Conservation (phyloP, 1,140 invertebrate genomes). For the Drosophila gunungcola region DNA sequence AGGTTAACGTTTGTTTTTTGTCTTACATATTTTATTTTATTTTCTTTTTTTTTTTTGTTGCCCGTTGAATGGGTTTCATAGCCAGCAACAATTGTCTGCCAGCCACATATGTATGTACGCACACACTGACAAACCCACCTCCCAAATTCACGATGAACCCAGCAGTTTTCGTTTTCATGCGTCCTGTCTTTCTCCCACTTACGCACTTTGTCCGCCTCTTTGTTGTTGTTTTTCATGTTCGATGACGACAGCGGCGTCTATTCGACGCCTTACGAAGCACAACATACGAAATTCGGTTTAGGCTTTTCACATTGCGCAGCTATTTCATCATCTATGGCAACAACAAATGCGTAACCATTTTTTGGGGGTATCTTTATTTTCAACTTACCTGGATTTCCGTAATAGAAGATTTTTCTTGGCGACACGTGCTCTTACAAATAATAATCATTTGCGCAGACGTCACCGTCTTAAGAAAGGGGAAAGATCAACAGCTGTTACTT, state of each 20-base stretch:
- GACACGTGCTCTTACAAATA: constrained; percentile 32
- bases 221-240: constrained; percentile 17
- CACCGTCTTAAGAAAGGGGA: constrained; percentile 1
- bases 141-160: constrained; percentile 60
- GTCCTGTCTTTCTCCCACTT: constrained; percentile 8
- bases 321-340: constrained; percentile 55
- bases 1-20: constrained; percentile 44
- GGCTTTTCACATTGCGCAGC: constrained; percentile 44
- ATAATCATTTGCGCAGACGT: constrained; percentile 34
- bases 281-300: constrained; percentile 30
- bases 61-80: constrained; percentile 28
- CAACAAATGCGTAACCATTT: constrained; percentile 5
- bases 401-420: constrained; percentile 35
- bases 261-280: constrained; percentile 43
- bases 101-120: constrained; percentile 5
- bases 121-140: neutral
- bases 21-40: constrained; percentile 4
- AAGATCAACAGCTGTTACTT: constrained; percentile 31
- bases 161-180: constrained; percentile 68
- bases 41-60: constrained; percentile 3
- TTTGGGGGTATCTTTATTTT: constrained; percentile 7
- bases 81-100: constrained; percentile 39
- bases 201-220: constrained; percentile 17
- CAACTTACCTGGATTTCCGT: constrained; percentile 21
- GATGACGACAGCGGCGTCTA: constrained; percentile 48